Conservation (phyloP, 2,797 vertebrate species). For the Lutjanus argentimaculatus region DNA sequence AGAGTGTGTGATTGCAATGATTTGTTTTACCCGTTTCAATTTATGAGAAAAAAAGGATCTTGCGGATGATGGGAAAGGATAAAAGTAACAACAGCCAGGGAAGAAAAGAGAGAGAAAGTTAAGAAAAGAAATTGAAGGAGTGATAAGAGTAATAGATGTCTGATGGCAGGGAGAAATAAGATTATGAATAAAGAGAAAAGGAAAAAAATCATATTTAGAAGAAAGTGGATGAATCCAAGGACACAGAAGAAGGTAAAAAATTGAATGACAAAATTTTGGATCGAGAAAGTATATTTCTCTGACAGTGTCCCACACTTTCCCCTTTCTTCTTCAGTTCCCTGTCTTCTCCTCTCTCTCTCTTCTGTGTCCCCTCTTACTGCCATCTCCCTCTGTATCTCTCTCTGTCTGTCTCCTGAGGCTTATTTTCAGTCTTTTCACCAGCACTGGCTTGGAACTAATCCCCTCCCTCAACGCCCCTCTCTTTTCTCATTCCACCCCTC, state of each 20-base stretch:
- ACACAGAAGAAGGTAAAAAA: background rate
- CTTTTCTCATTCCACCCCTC: constrained; percentile 42
- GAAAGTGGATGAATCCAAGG: constrained; percentile 33
- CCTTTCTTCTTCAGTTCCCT: constrained; percentile 12
- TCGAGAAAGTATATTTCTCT: constrained; percentile 44
- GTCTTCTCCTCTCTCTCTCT: background rate
- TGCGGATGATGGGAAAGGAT: constrained; percentile 49
- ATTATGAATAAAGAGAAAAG: constrained; percentile 38
- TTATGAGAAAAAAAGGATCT: constrained; percentile 63
- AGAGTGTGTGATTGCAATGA: constrained; percentile 70
- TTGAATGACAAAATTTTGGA: background rate
- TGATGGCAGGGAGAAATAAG: constrained; percentile 15
- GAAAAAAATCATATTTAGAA: background rate
- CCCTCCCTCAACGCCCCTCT: constrained; percentile 47
- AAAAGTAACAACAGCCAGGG: constrained; percentile 59
- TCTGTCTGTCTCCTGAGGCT: constrained; percentile 54
- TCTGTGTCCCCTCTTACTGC: constrained; percentile 3
- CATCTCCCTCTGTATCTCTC: constrained; percentile 44
- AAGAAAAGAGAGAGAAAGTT: constrained; percentile 36
- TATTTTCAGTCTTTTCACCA: constrained; percentile 77
- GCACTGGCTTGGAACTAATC: constrained; percentile 77
- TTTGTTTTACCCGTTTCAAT: constrained; percentile 69
- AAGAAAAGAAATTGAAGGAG: constrained; percentile 33
- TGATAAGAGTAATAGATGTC: constrained; percentile 34
- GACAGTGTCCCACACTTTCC: constrained; percentile 38